These are phyloP conservation scores for Cyrtorhinus lividipennis DNA, from an alignment of 1,140 invertebrate species.

Conservation along the genomic window DNA sequence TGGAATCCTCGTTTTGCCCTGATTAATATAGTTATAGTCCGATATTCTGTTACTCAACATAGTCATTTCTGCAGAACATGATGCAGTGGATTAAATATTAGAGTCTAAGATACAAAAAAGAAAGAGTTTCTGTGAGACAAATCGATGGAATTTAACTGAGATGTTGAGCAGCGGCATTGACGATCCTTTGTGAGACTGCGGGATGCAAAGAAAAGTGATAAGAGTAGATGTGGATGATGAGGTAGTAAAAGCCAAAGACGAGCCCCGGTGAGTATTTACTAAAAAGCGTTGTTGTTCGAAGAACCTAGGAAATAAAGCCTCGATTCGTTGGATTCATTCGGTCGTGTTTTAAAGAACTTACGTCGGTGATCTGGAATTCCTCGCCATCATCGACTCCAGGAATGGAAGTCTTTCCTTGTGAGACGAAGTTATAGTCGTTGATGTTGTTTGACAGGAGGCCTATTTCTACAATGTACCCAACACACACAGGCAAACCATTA, in stretches of 20 bases:
- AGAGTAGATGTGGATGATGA: too few species aligned
- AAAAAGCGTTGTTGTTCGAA: too few species aligned
- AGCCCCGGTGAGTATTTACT: too few species aligned
- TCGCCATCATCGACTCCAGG: conserved; percentile 92
- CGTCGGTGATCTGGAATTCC: conserved; percentile 84
- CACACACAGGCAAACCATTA: conserved; percentile 14
- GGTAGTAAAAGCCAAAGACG: too few species aligned
- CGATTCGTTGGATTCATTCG: too few species aligned
- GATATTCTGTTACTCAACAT: conserved; percentile 67
- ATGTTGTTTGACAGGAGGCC: conserved; percentile 72
- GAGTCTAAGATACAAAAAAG: not conserved
- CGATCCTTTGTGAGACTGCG: too few species aligned
- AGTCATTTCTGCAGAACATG: conserved; percentile 51
- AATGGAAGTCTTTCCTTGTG: conserved; percentile 94
- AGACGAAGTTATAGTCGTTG: conserved; percentile 82
- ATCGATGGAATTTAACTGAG: too few species aligned
- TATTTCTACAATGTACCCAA: conserved; percentile 21
- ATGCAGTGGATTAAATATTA: conserved; percentile 7
- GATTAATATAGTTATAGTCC: conserved; percentile 76
- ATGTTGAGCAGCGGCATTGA: too few species aligned
- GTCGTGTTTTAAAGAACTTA: conserved; percentile 44
- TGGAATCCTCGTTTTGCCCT: conserved; percentile 82
- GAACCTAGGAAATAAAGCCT: too few species aligned
- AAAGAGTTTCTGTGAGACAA: too few species aligned
- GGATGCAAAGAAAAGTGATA: too few species aligned